phyloP scores from a whole-genome alignment of 2,888 invertebrate species.

The Germaria angustata region DNA sequence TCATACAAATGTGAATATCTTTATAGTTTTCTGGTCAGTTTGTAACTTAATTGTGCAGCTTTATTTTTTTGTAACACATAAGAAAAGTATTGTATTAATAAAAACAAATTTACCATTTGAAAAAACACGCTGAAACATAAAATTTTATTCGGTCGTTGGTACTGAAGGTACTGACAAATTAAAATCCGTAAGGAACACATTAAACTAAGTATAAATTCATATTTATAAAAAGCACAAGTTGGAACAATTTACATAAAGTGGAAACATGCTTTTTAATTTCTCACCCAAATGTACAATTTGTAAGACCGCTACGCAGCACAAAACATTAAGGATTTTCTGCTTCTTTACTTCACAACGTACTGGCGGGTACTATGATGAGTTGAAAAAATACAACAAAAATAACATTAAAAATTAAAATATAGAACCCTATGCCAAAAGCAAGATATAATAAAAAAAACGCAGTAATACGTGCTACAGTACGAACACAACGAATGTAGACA shows the following conservation, averaged over 20 bases:
- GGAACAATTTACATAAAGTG: constrained; percentile 77
- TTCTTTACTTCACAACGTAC: neutral
- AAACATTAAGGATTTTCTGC: constrained; percentile 63
- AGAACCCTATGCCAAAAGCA: constrained; percentile 56
- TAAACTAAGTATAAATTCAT: constrained; percentile 23
- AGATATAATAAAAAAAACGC: constrained; percentile 71
- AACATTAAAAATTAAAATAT: constrained; percentile 13
- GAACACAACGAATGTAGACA: constrained; percentile 22
- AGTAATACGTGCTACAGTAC: constrained; percentile 70
- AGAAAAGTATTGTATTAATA: neutral
- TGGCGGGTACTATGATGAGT: constrained; percentile 68
- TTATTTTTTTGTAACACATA: neutral
- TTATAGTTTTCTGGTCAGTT: neutral
- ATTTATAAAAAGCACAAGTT: constrained; percentile 13
- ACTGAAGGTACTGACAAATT: neutral
- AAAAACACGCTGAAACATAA: neutral
- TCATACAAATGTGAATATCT: too few species aligned
- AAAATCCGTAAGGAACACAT: constrained; percentile 10
- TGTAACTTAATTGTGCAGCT: constrained; percentile 13
- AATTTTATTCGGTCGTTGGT: constrained; percentile 26
- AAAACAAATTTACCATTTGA: neutral
- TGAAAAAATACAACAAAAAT: constrained; percentile 25
- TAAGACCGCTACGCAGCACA: constrained; percentile 58
- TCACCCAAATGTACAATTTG: constrained; percentile 66
- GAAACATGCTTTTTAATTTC: constrained; percentile 78